Evolutionary conservation across 2,888 invertebrate genomes (phyloP), one percentile per base, ranked within the genome.

Genomic region (Polyploca ridens): DNA sequence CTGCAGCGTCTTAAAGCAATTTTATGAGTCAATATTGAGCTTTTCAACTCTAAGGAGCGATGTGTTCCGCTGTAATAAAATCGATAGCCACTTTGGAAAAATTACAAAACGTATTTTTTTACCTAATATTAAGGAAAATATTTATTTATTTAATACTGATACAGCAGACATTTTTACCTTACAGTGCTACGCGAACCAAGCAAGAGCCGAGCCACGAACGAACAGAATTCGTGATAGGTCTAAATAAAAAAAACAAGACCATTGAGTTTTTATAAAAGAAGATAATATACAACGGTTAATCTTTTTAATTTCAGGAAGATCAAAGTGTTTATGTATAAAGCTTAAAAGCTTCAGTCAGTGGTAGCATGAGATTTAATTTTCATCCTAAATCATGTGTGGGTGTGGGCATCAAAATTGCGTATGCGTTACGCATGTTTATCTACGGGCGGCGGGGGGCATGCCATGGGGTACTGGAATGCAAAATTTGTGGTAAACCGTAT

Each of bases 1-100:
- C 83, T 89, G 88, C 88, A 88, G 74, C 83, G 88, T 86, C 89
- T 91, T 91, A 90, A 90, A 91, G 90, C 90, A 92, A 93, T 92
- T 93, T 91, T 88, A 88, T 82, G 84, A 88, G 90, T 92, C 89
- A 93, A 93, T 92, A 93, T 93, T 92, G 88, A 87, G 90, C 86
- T 90, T 91, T 88, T 88, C 87, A 90, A 89, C 84, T 88, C 83
- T 83, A 80, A 82, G 84, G 82, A 85, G 81, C 87, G 87, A 88
- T 88, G 91, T 89, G 89, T 89, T 87, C 85, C 83, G 81, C 78
- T 79, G 76, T 83, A 88, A 88, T 88, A 87, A 88, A 83, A 82
- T 85, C 74, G 76, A 72, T 73, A 74, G 77, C 41, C 6, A 41
- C 44, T 61, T 27, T 7, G 6, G 11, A 44, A 27, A 38, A 61